Evolutionary conservation across 2,797 vertebrate species (phyloP).

Genomic region (Selene dorsalis): DNA sequence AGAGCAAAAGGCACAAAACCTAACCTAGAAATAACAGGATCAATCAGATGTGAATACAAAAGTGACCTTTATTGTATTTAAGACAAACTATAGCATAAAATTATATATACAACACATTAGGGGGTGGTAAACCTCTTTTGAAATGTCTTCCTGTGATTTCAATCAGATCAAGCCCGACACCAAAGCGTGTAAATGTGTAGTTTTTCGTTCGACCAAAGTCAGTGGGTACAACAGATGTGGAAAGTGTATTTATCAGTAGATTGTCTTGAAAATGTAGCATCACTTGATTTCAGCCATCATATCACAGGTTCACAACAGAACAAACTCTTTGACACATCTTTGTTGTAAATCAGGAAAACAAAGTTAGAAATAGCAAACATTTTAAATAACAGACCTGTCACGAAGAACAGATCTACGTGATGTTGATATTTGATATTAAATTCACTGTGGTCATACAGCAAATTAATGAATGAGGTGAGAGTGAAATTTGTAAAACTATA

Average conservation of each 20-base stretch:
- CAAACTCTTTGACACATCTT: slow-evolving; percentile 7
- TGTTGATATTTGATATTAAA: neutral
- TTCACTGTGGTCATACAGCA: slow-evolving; percentile 2
- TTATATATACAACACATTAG: slow-evolving; percentile 49
- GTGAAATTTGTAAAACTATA: slow-evolving; percentile 9
- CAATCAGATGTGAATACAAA: slow-evolving; percentile 40
- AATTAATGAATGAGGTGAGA: neutral
- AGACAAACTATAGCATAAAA: slow-evolving; percentile 58
- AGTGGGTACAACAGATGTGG: neutral
- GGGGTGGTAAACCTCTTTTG: slow-evolving; percentile 11
- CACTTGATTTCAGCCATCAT: slow-evolving; percentile 18
- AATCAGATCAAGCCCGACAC: slow-evolving; percentile 17
- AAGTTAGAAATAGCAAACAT: neutral
- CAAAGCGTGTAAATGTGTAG: slow-evolving; percentile 17
- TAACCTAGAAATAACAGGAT: neutral
- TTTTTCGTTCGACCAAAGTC: slow-evolving; percentile 16
- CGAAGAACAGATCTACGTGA: slow-evolving; percentile 1
- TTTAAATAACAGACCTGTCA: slow-evolving; percentile 3
- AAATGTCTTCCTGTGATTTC: neutral
- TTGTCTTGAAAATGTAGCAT: slow-evolving; percentile 8
- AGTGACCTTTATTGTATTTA: slow-evolving; percentile 68
- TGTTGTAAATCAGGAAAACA: slow-evolving; percentile 4
- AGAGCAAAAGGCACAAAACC: neutral
- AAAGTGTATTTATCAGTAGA: slow-evolving; percentile 21
- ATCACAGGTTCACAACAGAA: slow-evolving; percentile 15